Conservation (phyloP, 2,797 vertebrate genomes). For the Gallinago stenura region DNA sequence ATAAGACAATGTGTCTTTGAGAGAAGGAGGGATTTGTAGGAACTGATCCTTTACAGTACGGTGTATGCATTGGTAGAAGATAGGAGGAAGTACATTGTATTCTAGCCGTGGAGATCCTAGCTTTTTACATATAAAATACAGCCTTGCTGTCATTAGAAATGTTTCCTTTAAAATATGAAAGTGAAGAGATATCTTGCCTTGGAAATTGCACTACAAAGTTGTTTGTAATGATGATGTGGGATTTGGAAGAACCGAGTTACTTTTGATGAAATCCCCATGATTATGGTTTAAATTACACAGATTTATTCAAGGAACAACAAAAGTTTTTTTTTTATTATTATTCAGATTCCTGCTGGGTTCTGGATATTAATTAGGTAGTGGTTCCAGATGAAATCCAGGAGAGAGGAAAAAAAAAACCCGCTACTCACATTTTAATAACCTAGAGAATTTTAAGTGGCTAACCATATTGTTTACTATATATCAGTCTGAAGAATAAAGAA, state of each 20-base stretch:
- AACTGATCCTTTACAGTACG: slow-evolving; percentile 45
- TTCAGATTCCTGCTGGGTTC: slow-evolving; percentile 69
- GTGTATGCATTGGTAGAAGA: slow-evolving; percentile 12
- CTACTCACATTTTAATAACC: slow-evolving; percentile 73
- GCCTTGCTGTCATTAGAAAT: not conserved
- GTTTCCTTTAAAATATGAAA: slow-evolving; percentile 58
- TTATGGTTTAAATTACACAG: slow-evolving; percentile 71
- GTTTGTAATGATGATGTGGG: slow-evolving; percentile 38
- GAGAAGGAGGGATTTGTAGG: slow-evolving; percentile 60
- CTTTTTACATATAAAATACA: slow-evolving; percentile 5
- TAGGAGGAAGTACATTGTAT: not conserved
- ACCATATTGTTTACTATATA: slow-evolving; percentile 72
- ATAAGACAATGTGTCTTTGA: slow-evolving; percentile 74
- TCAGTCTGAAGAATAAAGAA: slow-evolving; percentile 65
- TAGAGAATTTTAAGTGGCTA: slow-evolving; percentile 71
- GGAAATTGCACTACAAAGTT: slow-evolving; percentile 66
- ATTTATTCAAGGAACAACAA: slow-evolving; percentile 73
- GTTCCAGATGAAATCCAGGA: slow-evolving; percentile 61
- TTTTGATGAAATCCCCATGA: slow-evolving; percentile 74
- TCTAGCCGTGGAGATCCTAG: not conserved
- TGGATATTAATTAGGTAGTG: slow-evolving; percentile 71
- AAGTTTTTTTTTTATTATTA: slow-evolving; percentile 56
- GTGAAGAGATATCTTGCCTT: slow-evolving; percentile 36
- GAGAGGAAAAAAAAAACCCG: not conserved
- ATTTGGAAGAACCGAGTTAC: slow-evolving; percentile 62